Conservation (phyloP, 1,140 invertebrate genomes). For the Drosophila seguyi region DNA sequence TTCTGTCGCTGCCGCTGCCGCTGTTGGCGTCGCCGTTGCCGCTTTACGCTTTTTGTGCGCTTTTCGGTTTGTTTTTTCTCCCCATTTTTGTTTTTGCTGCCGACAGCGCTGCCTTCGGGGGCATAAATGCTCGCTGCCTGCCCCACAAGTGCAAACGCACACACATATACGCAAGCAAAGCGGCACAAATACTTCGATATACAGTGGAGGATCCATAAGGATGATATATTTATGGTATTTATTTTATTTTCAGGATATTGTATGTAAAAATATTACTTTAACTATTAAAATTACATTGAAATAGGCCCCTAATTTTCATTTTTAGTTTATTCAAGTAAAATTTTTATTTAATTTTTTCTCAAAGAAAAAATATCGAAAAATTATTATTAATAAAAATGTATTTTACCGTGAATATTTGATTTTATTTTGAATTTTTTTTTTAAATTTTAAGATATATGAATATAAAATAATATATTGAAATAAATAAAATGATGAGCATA, state of each 20-base stretch:
- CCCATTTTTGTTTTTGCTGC: slow-evolving; percentile 53
- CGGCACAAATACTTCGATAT: slow-evolving; percentile 17
- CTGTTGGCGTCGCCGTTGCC: slow-evolving; percentile 26
- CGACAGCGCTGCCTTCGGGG: slow-evolving; percentile 71
- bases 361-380: no score
- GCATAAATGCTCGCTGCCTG: slow-evolving; percentile 69
- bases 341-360: no score
- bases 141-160: slow-evolving; percentile 64
- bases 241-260: neutral
- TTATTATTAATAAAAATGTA: no score
- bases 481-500: no score
- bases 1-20: slow-evolving; percentile 28
- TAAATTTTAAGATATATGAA: no score
- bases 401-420: no score
- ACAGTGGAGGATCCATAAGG: slow-evolving; percentile 25
- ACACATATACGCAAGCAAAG: slow-evolving; percentile 3
- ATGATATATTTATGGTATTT: neutral
- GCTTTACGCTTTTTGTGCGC: slow-evolving; percentile 75
- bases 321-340: no score
- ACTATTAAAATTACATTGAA: neutral
- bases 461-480: no score
- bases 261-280: neutral
- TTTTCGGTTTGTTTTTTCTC: slow-evolving; percentile 37
- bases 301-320: no score
- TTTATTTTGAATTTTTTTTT: no score